These are phyloP conservation scores for Rhodinocichla rosea DNA, from an alignment of 2,113 vertebrate genomes.

Conservation along the genomic window DNA sequence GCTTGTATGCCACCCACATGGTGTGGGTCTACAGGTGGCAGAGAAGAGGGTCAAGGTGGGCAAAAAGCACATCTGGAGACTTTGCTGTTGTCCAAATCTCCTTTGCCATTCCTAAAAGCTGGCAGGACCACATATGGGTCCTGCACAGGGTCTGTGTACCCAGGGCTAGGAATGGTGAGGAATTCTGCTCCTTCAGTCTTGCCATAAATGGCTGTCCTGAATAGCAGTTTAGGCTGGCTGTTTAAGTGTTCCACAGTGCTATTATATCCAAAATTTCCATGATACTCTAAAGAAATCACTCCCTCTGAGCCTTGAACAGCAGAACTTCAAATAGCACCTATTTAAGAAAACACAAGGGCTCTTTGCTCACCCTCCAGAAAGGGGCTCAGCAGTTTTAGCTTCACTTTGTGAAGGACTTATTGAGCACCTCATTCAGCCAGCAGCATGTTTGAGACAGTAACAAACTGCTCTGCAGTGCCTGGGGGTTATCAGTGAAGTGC, in stretches of 20 bases:
- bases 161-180: background rate
- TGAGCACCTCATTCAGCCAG: background rate
- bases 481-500: background rate
- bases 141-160: background rate
- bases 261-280: background rate
- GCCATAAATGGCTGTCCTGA: background rate
- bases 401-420: background rate
- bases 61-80: background rate
- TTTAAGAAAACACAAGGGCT: conserved; percentile 2
- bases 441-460: background rate
- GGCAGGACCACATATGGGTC: background rate
- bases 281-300: background rate
- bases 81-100: background rate
- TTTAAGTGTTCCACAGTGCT: background rate
- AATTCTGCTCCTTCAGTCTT: background rate
- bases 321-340: background rate
- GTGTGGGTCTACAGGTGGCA: background rate
- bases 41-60: background rate
- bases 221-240: background rate
- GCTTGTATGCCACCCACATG: fast-evolving
- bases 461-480: background rate
- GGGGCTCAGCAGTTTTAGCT: background rate
- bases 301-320: background rate
- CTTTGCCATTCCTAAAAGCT: background rate
- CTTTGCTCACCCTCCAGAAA: background rate